Percentiles rank a stretch among this genome's conserved stretches.
Evolutionary conservation across 2,888 invertebrate species (phyloP).

Genomic region (Marasmarcha lunaedactyla): DNA sequence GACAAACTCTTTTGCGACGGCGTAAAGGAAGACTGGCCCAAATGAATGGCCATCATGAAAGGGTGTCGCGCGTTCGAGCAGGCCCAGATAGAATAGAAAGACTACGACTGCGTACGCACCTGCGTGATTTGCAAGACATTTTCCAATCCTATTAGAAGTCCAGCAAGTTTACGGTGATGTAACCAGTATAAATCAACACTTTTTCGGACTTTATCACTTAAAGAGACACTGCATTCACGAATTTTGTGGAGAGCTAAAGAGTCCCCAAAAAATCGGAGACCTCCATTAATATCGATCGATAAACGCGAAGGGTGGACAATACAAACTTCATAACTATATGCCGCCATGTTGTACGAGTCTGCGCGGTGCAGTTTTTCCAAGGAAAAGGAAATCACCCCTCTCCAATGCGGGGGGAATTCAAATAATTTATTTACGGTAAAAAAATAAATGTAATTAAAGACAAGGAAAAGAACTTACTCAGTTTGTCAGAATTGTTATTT

Average conservation of each 20-base stretch:
- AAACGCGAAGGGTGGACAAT: conserved; percentile 56
- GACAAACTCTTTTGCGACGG: conserved; percentile 68
- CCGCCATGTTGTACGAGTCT: conserved; percentile 79
- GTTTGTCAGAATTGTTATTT: no score
- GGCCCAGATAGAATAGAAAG: conserved; percentile 87
- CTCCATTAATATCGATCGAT: conserved; percentile 76
- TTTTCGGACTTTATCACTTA: conserved; percentile 52
- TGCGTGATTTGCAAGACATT: conserved; percentile 79
- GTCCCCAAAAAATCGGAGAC: conserved; percentile 61
- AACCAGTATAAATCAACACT: conserved; percentile 61
- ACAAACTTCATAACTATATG: conserved; percentile 63
- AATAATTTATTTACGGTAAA: not conserved
- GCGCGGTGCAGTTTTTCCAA: conserved; percentile 70
- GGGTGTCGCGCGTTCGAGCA: conserved; percentile 80
- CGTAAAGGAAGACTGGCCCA: conserved; percentile 62
- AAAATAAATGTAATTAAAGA: not conserved
- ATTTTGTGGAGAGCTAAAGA: conserved; percentile 50
- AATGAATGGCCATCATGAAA: conserved; percentile 69
- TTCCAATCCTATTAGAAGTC: conserved; percentile 55
- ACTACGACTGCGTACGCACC: conserved; percentile 97
- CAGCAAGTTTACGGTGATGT: conserved; percentile 59
- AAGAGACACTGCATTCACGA: conserved; percentile 49
- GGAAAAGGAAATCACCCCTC: conserved; percentile 67
- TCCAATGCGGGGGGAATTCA: conserved; percentile 48
- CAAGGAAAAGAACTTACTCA: not conserved